Conservation (phyloP, 2,113 vertebrate genomes). For the Oreochromis niloticus region DNA sequence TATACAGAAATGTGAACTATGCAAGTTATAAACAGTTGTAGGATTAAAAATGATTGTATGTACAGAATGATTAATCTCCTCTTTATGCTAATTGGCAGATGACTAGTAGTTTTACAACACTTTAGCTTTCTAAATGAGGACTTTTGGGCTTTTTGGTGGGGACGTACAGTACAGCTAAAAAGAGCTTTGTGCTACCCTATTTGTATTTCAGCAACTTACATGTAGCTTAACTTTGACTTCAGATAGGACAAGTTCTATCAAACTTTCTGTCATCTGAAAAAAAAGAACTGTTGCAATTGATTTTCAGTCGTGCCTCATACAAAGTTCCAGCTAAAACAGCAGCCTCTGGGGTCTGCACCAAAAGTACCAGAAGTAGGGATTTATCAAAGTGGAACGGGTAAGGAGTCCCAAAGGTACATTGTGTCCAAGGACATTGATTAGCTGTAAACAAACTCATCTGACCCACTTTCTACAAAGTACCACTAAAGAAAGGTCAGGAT, state of each 20-base stretch:
- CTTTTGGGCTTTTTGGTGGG: neutral
- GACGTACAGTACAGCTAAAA: neutral
- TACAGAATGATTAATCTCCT: neutral
- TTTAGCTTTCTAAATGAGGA: neutral
- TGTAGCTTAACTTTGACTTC: neutral
- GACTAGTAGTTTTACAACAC: neutral
- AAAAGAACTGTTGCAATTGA: neutral
- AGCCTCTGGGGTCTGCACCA: neutral
- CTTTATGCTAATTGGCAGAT: neutral
- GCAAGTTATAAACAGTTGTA: too few relatives aligned
- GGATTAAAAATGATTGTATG: too few relatives aligned
- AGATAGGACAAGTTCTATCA: neutral
- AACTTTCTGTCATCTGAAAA: neutral
- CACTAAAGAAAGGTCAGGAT: neutral
- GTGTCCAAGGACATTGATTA: slow-evolving; percentile 30
- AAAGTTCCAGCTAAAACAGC: neutral
- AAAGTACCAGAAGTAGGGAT: neutral
- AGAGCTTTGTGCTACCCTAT: neutral
- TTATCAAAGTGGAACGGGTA: slow-evolving; percentile 26
- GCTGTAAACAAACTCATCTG: slow-evolving; percentile 31
- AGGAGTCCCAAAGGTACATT: slow-evolving; percentile 4
- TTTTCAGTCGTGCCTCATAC: neutral
- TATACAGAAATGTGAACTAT: too few relatives aligned
- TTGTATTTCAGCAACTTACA: neutral
- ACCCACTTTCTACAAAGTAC: slow-evolving; percentile 23